Base-by-base conservation (phyloP, 2,113 vertebrate species). In the Mesembrinibis cayennensis region DNA sequence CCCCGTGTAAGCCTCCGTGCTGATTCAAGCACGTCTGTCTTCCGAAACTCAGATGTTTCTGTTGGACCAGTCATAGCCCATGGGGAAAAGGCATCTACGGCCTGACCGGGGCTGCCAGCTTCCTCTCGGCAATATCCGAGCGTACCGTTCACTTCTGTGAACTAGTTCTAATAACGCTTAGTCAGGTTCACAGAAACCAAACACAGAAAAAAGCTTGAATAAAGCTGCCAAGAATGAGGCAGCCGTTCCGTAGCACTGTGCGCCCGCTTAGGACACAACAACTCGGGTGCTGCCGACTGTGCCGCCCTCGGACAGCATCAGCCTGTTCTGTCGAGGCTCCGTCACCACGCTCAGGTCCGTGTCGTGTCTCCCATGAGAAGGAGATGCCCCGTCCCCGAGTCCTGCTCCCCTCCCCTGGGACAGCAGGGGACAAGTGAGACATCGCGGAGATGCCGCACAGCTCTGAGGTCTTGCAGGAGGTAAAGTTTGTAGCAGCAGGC, bases 221-320 rank as follows among this genome's bases (percentile, higher is more conserved):
- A 20, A 82, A 82, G n/a, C 66, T 58, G 52, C 53, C 26, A 7
- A 20, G 47, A 13, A 7, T 18, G 27, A 4, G 25, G 19, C 19
- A 20, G 40, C 38, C 18, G 18, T 10, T 44, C 38, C 16, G 47
- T 18, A 72, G 66, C 58, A 5, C 44, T 0, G 0, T 1, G 50
- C 1, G 0, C n/a, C 56, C 52, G 2, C 34, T 30, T 2, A 9
- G 6, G 7, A 19, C 79, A 11, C 23, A 16, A 3, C 27, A 16
- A 3, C 27, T 20, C 1, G 0, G 32, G 34, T 18, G 50, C 69
- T 73, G 32, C 29, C 0, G 0, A 32, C 52, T 15, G 6, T 0
- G 0, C 47, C 2, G 0, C 9, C 65, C 45, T 16, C 0, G 1
- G 36, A 42, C 53, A 56, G 63, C 71, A 38, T 3, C 5, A 3